A percentile compares a stretch with the other conserved stretches of the same genome.
Conservation (phyloP, 2,113 vertebrate genomes). For the Mormyrus iriodes region DNA sequence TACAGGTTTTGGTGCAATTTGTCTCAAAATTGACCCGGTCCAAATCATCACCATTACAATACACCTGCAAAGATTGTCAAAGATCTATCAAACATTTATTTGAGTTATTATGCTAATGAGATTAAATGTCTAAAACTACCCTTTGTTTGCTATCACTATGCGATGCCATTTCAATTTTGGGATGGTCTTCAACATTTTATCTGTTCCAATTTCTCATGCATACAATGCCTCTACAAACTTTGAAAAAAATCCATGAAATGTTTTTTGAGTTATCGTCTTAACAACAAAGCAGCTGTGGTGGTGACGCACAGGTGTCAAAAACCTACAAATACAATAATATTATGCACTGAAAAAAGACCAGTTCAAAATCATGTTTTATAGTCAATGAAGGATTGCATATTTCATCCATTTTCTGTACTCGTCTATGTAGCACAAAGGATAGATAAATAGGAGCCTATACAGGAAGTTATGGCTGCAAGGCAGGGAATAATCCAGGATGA, state of each 20-base stretch:
- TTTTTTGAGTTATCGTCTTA: neutral
- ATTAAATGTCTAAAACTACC: too few species aligned
- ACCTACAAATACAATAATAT: neutral
- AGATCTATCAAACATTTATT: neutral
- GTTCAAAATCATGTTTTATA: neutral
- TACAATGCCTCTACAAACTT: neutral
- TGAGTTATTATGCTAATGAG: too few species aligned
- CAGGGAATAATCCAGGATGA: neutral
- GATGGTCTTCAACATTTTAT: neutral
- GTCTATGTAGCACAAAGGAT: neutral
- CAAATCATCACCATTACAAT: neutral
- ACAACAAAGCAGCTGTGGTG: neutral
- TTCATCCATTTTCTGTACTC: neutral
- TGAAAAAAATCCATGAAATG: neutral
- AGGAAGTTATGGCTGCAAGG: neutral
- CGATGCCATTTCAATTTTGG: neutral
- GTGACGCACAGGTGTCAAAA: neutral
- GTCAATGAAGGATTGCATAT: neutral
- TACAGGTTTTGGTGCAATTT: neutral
- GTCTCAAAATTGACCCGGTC: neutral
- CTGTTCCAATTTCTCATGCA: neutral
- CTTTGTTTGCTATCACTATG: neutral
- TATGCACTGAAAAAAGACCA: neutral
- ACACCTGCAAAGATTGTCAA: neutral
- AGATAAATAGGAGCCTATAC: neutral